Base-by-base conservation (phyloP, 2,113 vertebrate species). In the Hiodon tergisus region DNA sequence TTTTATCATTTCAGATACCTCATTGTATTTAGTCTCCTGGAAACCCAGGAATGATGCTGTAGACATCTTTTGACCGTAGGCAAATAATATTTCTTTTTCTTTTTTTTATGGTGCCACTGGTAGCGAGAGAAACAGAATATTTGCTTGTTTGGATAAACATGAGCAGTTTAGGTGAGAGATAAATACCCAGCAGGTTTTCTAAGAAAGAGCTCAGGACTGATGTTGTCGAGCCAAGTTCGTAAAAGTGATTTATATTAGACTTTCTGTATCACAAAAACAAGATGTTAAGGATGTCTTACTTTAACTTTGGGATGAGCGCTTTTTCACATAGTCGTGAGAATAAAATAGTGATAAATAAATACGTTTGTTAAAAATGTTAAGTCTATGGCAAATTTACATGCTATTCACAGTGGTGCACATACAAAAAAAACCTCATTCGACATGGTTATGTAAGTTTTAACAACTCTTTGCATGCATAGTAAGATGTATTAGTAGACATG, bases 211-310 rank as follows among this genome's bases (percentile, higher is more conserved):
- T 14, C 59, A 61, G 75, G 72, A 62, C 67, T 69, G 66, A 78
- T 76, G 48, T 11, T 61, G 55, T 52, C 3, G 50, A 63, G 77
- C 78, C 78, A 83, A 77, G 69, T 76, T 79, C 72, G 78, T 86
- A 79, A 85, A 85, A 83, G 72, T 75, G 68, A 85, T 85, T 80
- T 82, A 84, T 81, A 74, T 81, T 74, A 79, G 67, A 68, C 61
- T 67, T 13, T 63, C 59, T 57, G 17, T 59, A 57, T 76, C 67
- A 71, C 31, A 74, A 69, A 72, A 72, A 59, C 47, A 61, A 46
- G 46, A 78, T 61, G 50, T 72, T 46, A 6, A 51, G 11, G 77
- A 77, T 65, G 52, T 72, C 67, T 80, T 72, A 59, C 67, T 72
- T 63, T 73, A 66, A 52, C 54, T 51, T 47, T 13, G 61, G 55